Evolutionary conservation across 2,797 vertebrate genomes (phyloP).

Genomic region (Coreius guichenoti): DNA sequence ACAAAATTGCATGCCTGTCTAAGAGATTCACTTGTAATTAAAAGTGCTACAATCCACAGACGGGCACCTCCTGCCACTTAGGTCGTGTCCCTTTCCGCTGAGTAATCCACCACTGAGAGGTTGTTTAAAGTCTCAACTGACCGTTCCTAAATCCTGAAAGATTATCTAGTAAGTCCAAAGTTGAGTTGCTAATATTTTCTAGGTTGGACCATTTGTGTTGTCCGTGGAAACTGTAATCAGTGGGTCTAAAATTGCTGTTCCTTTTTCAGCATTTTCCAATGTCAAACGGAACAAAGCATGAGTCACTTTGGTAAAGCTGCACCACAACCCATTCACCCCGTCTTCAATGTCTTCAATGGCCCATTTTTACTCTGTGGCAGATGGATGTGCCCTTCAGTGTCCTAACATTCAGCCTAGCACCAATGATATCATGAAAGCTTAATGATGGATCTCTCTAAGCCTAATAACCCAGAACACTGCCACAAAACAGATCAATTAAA

Average conservation of each 20-base stretch:
- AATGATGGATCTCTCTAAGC: background rate
- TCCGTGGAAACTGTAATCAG: slow-evolving; percentile 27
- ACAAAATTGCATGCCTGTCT: background rate
- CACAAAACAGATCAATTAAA: slow-evolving; percentile 1
- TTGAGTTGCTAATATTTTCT: slow-evolving; percentile 52
- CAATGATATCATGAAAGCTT: slow-evolving; percentile 35
- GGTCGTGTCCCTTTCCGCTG: slow-evolving; percentile 33
- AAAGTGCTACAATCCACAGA: slow-evolving; percentile 18
- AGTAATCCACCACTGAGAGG: slow-evolving; percentile 52
- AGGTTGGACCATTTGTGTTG: background rate
- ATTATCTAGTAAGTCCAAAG: slow-evolving; percentile 55
- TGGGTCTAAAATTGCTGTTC: slow-evolving; percentile 28
- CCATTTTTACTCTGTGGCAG: slow-evolving; percentile 41
- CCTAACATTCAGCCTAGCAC: slow-evolving; percentile 24
- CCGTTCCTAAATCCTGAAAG: slow-evolving; percentile 48
- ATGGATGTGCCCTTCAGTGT: slow-evolving; percentile 49
- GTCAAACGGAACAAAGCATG: slow-evolving; percentile 46
- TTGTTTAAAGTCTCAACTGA: slow-evolving; percentile 44
- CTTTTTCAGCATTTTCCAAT: slow-evolving; percentile 41
- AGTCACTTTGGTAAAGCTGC: slow-evolving; percentile 52
- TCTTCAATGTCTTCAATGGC: slow-evolving; percentile 43
- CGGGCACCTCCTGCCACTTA: slow-evolving; percentile 26
- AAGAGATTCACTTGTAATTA: background rate
- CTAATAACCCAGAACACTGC: background rate
- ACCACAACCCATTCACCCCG: slow-evolving; percentile 27